A percentile compares a stretch with the other conserved stretches of the same genome.
Evolutionary conservation across 1,140 invertebrate species (phyloP).

Genomic region (Drosophila subobscura): DNA sequence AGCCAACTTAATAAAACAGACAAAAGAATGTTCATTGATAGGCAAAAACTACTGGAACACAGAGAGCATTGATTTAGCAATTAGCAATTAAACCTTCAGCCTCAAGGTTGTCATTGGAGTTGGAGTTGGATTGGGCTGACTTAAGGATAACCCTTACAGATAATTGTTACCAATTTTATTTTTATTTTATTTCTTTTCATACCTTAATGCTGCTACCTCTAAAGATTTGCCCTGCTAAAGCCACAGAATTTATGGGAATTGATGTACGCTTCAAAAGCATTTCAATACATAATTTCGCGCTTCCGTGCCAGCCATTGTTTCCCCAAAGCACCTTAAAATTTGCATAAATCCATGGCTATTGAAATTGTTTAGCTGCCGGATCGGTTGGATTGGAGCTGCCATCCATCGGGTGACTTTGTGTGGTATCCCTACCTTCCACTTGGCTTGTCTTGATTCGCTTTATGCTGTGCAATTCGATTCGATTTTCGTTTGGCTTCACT

Average conservation of each 20-base stretch:
- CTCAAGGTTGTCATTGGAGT: too few species aligned
- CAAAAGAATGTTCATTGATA: too few species aligned
- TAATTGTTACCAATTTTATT: too few species aligned
- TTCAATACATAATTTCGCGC: constrained; percentile 22
- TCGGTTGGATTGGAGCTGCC: constrained; percentile 23
- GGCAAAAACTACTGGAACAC: background rate
- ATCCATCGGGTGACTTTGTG: constrained; percentile 23
- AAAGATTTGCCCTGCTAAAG: background rate
- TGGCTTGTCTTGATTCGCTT: constrained; percentile 57
- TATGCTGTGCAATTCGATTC: constrained; percentile 7
- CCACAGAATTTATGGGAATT: constrained; percentile 32
- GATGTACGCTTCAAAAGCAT: constrained; percentile 25
- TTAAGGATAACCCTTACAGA: background rate
- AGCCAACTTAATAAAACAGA: background rate
- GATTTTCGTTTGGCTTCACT: constrained; percentile 47
- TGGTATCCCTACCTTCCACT: constrained; percentile 74
- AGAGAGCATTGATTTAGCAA: background rate
- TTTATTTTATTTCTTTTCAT: too few species aligned
- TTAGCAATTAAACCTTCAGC: constrained; percentile 2
- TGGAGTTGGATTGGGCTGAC: too few species aligned
- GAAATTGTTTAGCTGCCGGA: constrained; percentile 34
- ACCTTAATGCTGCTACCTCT: too few species aligned
- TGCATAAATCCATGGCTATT: constrained; percentile 31
- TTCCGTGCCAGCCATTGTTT: constrained; percentile 34
- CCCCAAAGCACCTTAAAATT: constrained; percentile 40